phyloP scores from a whole-genome alignment of 2,797 vertebrate genomes.

The Danio jaintianensis region DNA sequence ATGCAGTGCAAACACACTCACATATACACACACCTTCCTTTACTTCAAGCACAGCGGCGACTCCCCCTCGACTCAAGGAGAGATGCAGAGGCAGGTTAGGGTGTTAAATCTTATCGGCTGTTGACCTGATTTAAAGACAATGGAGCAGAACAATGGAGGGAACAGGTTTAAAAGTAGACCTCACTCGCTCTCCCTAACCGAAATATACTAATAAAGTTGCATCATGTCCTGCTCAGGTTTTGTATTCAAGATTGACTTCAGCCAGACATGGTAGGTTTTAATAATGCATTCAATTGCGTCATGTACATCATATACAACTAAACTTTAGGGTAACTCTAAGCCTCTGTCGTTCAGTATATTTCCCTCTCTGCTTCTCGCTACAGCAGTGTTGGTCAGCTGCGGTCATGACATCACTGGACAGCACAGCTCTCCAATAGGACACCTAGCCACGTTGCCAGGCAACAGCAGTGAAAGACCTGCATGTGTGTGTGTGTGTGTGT shows the following conservation, averaged over 20 bases:
- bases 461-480: constrained; percentile 81
- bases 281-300: constrained; percentile 7
- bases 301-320: neutral
- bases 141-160: constrained; percentile 62
- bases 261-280: neutral
- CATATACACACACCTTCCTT: constrained; percentile 31
- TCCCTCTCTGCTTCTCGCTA: constrained; percentile 27
- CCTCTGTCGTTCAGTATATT: neutral
- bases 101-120: constrained; percentile 62
- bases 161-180: constrained; percentile 56
- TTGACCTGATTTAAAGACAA: constrained; percentile 68
- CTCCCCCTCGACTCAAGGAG: constrained; percentile 29
- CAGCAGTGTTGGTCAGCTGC: constrained; percentile 75
- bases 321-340: constrained; percentile 25
- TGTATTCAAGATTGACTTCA: constrained; percentile 24
- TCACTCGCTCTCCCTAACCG: constrained; percentile 40
- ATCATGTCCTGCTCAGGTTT: constrained; percentile 47
- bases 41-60: constrained; percentile 28
- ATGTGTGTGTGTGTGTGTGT: constrained; percentile 59
- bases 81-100: constrained; percentile 51
- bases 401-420: constrained; percentile 79
- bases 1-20: constrained; percentile 38
- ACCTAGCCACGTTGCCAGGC: constrained; percentile 80
- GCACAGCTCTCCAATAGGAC: constrained; percentile 74
- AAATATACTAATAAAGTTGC: constrained; percentile 47